Base-by-base conservation (phyloP, 2,113 vertebrate species). In the Coracopsis vasa region DNA sequence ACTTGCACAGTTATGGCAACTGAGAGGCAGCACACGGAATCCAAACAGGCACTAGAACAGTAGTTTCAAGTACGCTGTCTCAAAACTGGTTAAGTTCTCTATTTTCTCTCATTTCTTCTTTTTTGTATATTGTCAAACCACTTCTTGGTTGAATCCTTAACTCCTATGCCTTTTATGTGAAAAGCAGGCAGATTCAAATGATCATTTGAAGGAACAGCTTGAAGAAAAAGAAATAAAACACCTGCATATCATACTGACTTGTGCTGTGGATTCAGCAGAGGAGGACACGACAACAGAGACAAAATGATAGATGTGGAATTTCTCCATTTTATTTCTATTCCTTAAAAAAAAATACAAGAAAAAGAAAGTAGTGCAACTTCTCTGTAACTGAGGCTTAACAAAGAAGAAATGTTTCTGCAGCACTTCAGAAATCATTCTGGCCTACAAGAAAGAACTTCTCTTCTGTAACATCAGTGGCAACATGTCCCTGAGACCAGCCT, bases 311-410 rank as follows among this genome's bases (percentile, higher is more conserved):
- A 53, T 1, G 2, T 47, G 45, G 50, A 83, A 88, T 71, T 62
- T 41, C 44, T 91, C 80, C n/a, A 35, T 78, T 91, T 95, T 96
- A 95, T 93, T 97, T 73, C 41, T 69, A 25, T 21, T 65, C 31
- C 41, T 90, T 62, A 16, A 51, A 75, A 48, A 48, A 73, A 41
- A 41, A 42, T 11, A 41, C 12, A 56, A n/a, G 24, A 35, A 29
- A 51, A 56, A n/a, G 24, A 35, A n/a, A 56, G 7, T 5, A 80
- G 56, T 47, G 44, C 41, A 94, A 80, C 64, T 90, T 83, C 61
- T 86, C 56, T 88, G 47, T 64, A 78, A 67, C 60, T 58, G 47
- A 42, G 56, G 14, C 51, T 91, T 62, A 91, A 62, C 13, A 93
- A 79, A 64, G 39, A 94, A 78, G 2, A 87, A 82, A 70, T 25